Evolutionary conservation across 2,113 vertebrate genomes (phyloP), one percentile per base, ranked within the genome.

Genomic region (Megaceryle torquata): DNA sequence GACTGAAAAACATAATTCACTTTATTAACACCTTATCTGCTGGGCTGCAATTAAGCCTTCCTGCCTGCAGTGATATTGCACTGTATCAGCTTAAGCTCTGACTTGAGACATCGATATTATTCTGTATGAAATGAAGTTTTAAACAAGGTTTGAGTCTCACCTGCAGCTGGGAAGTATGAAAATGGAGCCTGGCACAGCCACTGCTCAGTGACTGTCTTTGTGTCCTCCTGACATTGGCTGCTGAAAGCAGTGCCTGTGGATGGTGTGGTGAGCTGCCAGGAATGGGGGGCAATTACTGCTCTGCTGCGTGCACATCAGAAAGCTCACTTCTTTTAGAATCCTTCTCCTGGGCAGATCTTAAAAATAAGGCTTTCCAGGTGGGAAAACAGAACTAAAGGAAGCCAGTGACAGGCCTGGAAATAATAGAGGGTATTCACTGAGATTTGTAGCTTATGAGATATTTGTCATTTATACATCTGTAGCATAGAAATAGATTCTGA

Each of bases 161-260:
- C 9, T 57, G 29, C 91, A 39, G 4, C n/a, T 57, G 29, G 33
- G 21, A 67, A 56, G 8, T 50, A 3, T 4, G 8, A n/a, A 50
- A 87, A 24, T 2, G 2, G n/a, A 90, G 41, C 41, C 39, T 56
- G 72, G 19, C 46, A 63, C 5, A 18, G 26, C 41, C 39, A 20
- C 5, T 61, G 56, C 44, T 35, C 21, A 5, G n/a, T 29, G 43
- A 22, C n/a, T 86, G 25, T 43, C 48, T 2, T 2, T 48, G 25
- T n/a, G 71, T 33, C 26, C 16, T 16, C 46, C 46, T 46, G n/a
- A 67, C 65, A 82, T 63, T 18, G 43, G 41, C 33, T 89, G 41
- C 26, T 0, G 2, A 22, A 31, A 17, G 29, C 9, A 39, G n/a
- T 2, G 4, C 37, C 15, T 13, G 3, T 1, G 28, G 39, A 28